These are phyloP conservation scores for Schizopygopsis malacanthus DNA, from an alignment of 2,797 vertebrate genomes.

Conservation along the genomic window DNA sequence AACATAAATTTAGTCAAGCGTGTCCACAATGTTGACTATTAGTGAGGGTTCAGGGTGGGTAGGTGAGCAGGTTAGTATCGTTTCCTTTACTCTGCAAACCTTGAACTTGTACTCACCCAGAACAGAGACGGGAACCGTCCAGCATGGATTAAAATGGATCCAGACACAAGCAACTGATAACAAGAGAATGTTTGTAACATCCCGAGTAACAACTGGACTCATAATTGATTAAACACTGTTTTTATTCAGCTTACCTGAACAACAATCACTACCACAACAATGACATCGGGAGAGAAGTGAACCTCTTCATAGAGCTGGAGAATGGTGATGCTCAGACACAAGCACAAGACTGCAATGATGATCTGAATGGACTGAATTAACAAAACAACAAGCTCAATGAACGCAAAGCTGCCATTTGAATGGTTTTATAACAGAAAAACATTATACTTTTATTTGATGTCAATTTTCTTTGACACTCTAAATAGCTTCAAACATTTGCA, in stretches of 20 bases:
- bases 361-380: conserved; percentile 78
- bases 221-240: not conserved
- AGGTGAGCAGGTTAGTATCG: not conserved
- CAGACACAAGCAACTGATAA: conserved; percentile 60
- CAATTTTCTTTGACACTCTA: not conserved
- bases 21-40: not conserved
- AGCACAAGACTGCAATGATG: conserved; percentile 76
- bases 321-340: conserved; percentile 79
- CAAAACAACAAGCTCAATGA: not conserved
- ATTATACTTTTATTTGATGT: not conserved
- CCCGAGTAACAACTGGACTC: not conserved
- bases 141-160: conserved; percentile 64
- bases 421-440: not conserved
- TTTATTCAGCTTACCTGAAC: conserved; percentile 70
- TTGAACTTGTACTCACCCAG: conserved; percentile 59
- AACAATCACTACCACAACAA: conserved; percentile 76
- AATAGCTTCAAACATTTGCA: not conserved
- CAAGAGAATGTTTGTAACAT: not conserved
- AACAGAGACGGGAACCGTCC: conserved; percentile 64
- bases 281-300: conserved; percentile 78
- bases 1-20: not conserved
- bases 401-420: not conserved
- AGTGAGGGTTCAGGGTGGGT: not conserved
- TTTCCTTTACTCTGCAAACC: not conserved
- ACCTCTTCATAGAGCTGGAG: conserved; percentile 80